Evolutionary conservation across 2,888 invertebrate genomes (phyloP), one percentile per base, ranked within the genome.

Genomic region (Sylvicola cinctus): DNA sequence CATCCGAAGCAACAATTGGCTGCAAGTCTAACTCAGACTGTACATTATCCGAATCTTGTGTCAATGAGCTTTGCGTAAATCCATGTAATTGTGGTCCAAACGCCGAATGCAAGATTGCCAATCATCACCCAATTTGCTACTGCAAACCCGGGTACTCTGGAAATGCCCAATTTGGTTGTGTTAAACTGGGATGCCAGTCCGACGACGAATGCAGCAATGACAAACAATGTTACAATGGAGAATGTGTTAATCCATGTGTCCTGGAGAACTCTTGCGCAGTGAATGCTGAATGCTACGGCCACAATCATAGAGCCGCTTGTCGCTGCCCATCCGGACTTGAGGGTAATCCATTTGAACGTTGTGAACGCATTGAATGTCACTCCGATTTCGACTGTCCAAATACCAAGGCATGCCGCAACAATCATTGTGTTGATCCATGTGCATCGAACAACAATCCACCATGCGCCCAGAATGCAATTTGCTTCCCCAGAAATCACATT

Each of bases 1-100:
- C 71, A 46, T 62, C 62, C 39, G 65, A 66, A 41, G 65, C 68
- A 20, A 63, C 68, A 11, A 65, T 74, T 11, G 83, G 79, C 32
- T 87, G 87, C 49, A 69, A 69, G 45, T 70, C 78, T 2, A 79
- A 76, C 51, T 69, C 74, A 6, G 84, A 87, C 41, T 90, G 88
- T 51, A 71, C 80, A 4, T 61, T 72, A 37, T 74, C 78, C 23
- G 79, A 84, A 58, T 75, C 85, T 2, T 90, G 88, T 50, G 66
- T 85, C 34, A 87, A 85, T 47, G 65, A 69, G 25, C 63, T 69
- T 14, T 88, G 87, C 49, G 70, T 76, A 8, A 76, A 72, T 48
- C 88, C 88, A 2, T 88, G 88, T 50, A 77, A 77, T 46, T 85
- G 85, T 46, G 88, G 87, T 32, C 62, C 70, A 2, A 74, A 83